Conservation (phyloP, 2,113 vertebrate species). For the Boleophthalmus pectinirostris region DNA sequence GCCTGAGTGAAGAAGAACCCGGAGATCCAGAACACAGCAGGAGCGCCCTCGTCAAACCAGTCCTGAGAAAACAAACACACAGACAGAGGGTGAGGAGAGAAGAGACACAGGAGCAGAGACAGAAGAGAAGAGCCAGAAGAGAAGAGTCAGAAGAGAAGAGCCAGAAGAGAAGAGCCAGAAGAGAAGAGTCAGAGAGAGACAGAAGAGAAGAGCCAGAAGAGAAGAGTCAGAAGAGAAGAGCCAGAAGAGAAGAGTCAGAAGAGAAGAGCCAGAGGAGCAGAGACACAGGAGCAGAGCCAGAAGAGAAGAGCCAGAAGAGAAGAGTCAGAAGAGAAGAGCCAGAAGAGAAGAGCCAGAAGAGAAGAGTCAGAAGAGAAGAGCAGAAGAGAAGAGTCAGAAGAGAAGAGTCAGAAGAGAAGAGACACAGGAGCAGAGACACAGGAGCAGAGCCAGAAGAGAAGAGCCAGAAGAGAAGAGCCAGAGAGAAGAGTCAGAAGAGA, state of each 20-base stretch:
- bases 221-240: background rate
- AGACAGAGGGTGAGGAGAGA: background rate
- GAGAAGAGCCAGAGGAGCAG: background rate
- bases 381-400: no score
- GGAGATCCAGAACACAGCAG: conserved; percentile 87
- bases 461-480: no score
- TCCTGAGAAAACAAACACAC: conserved; percentile 60
- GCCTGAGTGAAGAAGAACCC: conserved; percentile 95
- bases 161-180: background rate
- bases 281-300: background rate
- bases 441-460: background rate
- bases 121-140: background rate
- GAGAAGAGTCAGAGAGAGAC: background rate
- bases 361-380: no score
- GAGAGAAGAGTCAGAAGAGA: no score
- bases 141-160: background rate
- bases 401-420: no score
- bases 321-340: background rate
- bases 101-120: background rate
- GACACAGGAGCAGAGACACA: background rate
- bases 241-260: background rate
- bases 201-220: background rate
- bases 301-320: no score
- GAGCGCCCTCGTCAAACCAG: conserved; percentile 83
- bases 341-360: no score